Conservation (phyloP, 2,113 vertebrate genomes). For the Syngnathus typhle region DNA sequence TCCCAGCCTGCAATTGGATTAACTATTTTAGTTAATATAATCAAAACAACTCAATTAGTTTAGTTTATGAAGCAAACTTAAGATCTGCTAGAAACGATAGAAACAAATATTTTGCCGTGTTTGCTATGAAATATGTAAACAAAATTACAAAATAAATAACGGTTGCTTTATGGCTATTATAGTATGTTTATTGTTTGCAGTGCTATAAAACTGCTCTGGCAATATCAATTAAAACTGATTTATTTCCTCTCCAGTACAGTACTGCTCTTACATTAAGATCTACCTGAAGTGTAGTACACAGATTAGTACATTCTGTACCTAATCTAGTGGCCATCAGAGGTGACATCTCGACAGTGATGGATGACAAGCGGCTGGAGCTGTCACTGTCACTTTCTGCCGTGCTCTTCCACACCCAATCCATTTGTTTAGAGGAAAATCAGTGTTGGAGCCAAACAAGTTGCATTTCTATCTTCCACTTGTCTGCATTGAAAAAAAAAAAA, state of each 20-base stretch:
- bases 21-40: neutral
- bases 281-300: too few species aligned
- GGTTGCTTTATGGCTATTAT: neutral
- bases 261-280: neutral
- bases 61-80: neutral
- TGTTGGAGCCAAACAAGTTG: neutral
- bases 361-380: slow-evolving; percentile 5
- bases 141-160: neutral
- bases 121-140: neutral
- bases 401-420: neutral
- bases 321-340: neutral
- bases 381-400: neutral
- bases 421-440: neutral
- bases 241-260: neutral
- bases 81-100: neutral
- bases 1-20: neutral
- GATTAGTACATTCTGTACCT: neutral
- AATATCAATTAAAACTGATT: neutral
- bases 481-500: neutral
- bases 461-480: neutral
- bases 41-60: neutral
- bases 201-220: neutral
- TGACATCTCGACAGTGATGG: neutral
- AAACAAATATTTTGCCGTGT: neutral
- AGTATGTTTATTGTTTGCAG: neutral